Evolutionary conservation across 2,113 vertebrate species (phyloP).

Genomic region (Cinclus cinclus): DNA sequence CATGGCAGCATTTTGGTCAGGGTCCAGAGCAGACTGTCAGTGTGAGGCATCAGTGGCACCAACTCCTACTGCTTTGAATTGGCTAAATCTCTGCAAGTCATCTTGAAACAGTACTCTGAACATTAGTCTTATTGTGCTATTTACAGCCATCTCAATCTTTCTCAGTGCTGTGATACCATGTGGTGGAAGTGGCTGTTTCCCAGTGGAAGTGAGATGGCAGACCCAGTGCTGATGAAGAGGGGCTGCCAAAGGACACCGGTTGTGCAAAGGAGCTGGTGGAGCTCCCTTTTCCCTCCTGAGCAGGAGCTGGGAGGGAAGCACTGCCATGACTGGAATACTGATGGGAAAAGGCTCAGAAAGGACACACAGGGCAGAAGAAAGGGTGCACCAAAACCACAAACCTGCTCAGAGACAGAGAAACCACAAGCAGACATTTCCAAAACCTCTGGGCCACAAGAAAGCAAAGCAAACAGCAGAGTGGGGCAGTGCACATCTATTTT

Average conservation of each 20-base stretch:
- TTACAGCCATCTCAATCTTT: background rate
- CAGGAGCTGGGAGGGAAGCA: background rate
- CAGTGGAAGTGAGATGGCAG: background rate
- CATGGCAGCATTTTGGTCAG: background rate
- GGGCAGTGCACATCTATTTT: accelerated
- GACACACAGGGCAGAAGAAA: background rate
- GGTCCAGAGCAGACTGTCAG: background rate
- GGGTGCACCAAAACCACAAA: background rate
- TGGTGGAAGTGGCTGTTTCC: background rate
- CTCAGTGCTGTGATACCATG: background rate
- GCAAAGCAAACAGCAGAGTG: background rate
- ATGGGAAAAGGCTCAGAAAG: background rate
- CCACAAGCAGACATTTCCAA: background rate
- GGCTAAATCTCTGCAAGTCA: background rate
- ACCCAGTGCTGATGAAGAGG: background rate
- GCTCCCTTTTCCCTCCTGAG: background rate
- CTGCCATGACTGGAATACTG: background rate
- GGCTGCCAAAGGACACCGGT: background rate
- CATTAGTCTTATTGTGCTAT: background rate
- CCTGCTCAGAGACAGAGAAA: background rate
- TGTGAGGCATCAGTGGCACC: background rate
- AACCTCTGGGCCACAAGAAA: background rate
- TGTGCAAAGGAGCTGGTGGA: background rate
- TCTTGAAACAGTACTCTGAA: background rate
- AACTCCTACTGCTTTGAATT: background rate